These are phyloP conservation scores for Apis cerana DNA, from an alignment of 1,140 invertebrate genomes.

Conservation along the genomic window DNA sequence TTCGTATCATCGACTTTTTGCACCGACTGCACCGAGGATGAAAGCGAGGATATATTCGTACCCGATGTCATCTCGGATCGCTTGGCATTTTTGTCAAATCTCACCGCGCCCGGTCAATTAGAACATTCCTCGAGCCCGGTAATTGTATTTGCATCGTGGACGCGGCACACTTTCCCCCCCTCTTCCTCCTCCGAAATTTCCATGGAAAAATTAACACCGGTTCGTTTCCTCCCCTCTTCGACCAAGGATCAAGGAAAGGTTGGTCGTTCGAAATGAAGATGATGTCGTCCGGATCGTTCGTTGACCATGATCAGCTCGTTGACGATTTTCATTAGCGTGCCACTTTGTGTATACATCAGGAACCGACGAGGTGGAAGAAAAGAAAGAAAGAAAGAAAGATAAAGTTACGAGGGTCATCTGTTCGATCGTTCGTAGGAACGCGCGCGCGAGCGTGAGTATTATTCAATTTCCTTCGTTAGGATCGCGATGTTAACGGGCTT, in stretches of 20 bases:
- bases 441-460: neutral
- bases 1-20: conserved; percentile 64
- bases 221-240: no score
- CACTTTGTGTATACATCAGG: neutral
- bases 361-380: neutral
- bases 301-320: conserved; percentile 1
- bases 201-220: conserved; percentile 6
- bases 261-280: no score
- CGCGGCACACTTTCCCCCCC: neutral
- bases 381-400: neutral
- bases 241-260: no score
- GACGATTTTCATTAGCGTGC: conserved; percentile 32
- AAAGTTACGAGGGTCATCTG: neutral
- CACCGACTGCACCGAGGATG: conserved; percentile 32
- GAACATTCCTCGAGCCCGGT: conserved; percentile 23
- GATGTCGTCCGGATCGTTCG: neutral
- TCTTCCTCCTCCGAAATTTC: neutral
- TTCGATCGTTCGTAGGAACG: neutral
- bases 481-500: conserved; percentile 26
- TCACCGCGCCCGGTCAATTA: conserved; percentile 27
- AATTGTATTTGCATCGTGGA: conserved; percentile 29
- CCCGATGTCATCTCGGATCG: conserved; percentile 40
- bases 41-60: conserved; percentile 59
- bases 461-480: conserved; percentile 34
- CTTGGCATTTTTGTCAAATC: conserved; percentile 41